Evolutionary conservation across 2,888 invertebrate species (phyloP).

Genomic region (Pachydiplax longipennis): DNA sequence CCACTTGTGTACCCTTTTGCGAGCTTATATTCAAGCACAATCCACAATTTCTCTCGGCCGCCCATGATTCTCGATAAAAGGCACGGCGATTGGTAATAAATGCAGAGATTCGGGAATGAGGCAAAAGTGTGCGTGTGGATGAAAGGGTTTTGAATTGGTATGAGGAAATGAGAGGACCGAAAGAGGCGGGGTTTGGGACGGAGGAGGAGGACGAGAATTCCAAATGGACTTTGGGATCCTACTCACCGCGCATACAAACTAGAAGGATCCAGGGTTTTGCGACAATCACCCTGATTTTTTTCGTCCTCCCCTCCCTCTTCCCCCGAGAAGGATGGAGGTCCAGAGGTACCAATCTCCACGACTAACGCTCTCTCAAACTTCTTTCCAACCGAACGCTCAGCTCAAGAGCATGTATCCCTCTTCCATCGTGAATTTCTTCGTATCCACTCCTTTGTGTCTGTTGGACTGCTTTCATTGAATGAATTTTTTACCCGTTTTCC

Average conservation of each 20-base stretch:
- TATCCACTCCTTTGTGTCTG: background rate
- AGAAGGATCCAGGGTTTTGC: background rate
- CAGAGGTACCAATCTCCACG: background rate
- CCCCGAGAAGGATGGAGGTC: background rate
- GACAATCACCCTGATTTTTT: constrained; percentile 7
- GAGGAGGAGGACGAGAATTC: background rate
- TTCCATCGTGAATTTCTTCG: too few relatives aligned
- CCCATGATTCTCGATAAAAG: too few relatives aligned
- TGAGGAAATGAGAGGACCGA: background rate
- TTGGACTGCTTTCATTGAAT: too few relatives aligned
- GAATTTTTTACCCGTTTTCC: too few relatives aligned
- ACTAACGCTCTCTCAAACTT: background rate
- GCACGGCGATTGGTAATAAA: too few relatives aligned
- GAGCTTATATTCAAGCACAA: too few relatives aligned
- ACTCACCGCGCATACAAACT: constrained; percentile 21
- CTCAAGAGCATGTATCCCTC: background rate
- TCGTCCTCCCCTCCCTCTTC: background rate
- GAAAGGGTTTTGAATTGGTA: background rate
- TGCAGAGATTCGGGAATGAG: too few relatives aligned
- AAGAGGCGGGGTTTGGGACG: background rate
- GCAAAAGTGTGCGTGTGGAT: too few relatives aligned
- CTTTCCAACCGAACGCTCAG: background rate
- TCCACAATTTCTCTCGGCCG: too few relatives aligned
- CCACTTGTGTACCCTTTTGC: too few relatives aligned
- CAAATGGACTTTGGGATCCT: constrained; percentile 12